A percentile compares a stretch with the other conserved stretches of the same genome.
phyloP scores from a whole-genome alignment of 2,113 vertebrate species.

The Apus apus region DNA sequence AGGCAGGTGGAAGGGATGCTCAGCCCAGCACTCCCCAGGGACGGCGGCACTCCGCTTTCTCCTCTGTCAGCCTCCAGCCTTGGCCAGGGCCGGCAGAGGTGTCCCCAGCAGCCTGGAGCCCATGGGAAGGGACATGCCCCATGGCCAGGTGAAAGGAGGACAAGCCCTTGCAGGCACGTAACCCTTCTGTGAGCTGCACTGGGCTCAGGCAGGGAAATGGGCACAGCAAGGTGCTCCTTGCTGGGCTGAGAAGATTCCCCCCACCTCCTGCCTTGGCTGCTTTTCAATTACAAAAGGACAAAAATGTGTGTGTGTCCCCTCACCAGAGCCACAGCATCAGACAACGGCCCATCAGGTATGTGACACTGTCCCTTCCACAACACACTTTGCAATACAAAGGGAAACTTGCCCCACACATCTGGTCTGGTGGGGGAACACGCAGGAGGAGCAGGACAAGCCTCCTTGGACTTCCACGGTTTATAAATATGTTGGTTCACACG shows the following conservation, averaged over 20 bases:
- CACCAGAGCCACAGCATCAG: background rate
- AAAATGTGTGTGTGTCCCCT: background rate
- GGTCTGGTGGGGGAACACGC: background rate
- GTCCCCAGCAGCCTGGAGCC: background rate
- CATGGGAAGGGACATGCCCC: accelerated
- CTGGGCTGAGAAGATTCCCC: background rate
- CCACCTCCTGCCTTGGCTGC: background rate
- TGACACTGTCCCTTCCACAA: background rate
- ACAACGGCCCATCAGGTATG: accelerated
- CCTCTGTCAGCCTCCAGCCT: background rate
- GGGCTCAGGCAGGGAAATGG: slow-evolving; percentile 64
- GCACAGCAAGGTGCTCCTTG: background rate
- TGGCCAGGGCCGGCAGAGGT: background rate
- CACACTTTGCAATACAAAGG: too few species aligned
- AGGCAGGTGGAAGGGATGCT: background rate
- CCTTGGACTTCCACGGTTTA: accelerated
- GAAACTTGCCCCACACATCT: background rate
- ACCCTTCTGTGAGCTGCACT: background rate
- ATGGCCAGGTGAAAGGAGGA: too few species aligned
- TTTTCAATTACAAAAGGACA: slow-evolving; percentile 68
- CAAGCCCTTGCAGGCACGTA: background rate
- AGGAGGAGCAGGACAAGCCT: background rate
- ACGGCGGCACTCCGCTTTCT: accelerated
- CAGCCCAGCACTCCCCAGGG: background rate
- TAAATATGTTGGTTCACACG: background rate